phyloP scores from a whole-genome alignment of 2,888 invertebrate species.

The Epinotia nisella region DNA sequence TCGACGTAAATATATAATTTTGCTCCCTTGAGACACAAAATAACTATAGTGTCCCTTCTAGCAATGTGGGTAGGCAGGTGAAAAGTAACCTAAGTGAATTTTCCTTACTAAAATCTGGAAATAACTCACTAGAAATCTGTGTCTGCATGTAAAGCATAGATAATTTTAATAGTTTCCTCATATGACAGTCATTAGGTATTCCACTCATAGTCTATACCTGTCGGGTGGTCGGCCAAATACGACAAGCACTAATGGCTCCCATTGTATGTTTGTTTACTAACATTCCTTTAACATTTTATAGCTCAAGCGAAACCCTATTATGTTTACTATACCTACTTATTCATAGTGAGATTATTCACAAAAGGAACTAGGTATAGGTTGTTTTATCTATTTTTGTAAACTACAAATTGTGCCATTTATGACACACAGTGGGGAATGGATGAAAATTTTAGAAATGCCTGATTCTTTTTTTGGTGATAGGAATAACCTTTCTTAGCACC shows the following conservation, averaged over 20 bases:
- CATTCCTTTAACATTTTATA: conserved; percentile 5
- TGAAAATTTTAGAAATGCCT: no score
- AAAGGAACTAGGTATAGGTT: not conserved
- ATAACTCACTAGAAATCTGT: no score
- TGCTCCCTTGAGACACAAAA: no score
- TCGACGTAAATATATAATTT: no score
- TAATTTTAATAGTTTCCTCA: conserved; percentile 1
- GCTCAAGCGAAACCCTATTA: not conserved
- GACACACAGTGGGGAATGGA: no score
- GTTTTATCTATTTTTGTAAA: not conserved
- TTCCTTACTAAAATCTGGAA: no score
- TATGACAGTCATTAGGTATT: conserved; percentile 16
- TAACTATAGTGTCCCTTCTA: no score
- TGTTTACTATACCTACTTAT: not conserved
- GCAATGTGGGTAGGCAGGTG: no score
- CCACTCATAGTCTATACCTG: conserved; percentile 14
- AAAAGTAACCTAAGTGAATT: no score
- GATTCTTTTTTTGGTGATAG: no score
- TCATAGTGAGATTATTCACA: not conserved
- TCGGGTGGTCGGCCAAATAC: conserved; percentile 31
- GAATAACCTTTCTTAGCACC: no score
- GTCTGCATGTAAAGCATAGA: not conserved
- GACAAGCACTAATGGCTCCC: conserved; percentile 15
- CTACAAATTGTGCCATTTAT: not conserved
- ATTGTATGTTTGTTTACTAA: conserved; percentile 28